Conservation (phyloP, 2,797 vertebrate species). For the Paedocypris micromegethes region DNA sequence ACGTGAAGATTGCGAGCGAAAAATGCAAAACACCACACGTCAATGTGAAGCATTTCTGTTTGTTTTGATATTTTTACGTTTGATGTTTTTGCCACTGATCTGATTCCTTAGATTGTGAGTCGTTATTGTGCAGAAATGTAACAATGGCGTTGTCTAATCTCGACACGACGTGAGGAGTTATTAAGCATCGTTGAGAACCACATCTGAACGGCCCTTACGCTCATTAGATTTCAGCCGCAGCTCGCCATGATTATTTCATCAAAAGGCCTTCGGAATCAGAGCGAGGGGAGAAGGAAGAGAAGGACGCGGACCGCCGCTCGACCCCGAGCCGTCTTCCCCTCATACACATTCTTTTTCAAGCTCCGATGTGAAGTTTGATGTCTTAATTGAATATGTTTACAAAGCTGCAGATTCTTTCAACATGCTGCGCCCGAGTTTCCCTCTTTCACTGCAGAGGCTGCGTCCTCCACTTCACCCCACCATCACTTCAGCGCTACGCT, state of each 20-base stretch:
- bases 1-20: no score
- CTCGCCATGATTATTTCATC: conserved; percentile 47
- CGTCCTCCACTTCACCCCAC: conserved; percentile 74
- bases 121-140: no score
- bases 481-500: conserved; percentile 37
- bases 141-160: no score
- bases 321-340: conserved; percentile 24
- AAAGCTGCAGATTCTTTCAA: conserved; percentile 40
- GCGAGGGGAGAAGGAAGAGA: conserved; percentile 4
- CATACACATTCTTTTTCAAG: conserved; percentile 32
- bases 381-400: conserved; percentile 50
- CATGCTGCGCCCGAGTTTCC: conserved; percentile 49
- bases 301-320: neutral
- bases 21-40: no score
- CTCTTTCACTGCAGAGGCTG: conserved; percentile 61
- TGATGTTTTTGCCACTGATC: no score
- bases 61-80: no score
- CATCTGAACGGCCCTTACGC: conserved; percentile 16
- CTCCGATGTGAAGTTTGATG: conserved; percentile 38
- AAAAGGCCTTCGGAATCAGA: conserved; percentile 39
- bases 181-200: conserved; percentile 18
- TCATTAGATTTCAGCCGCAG: conserved; percentile 40
- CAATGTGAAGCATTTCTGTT: no score
- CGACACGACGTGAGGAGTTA: conserved; percentile 8
- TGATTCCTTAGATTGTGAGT: no score